Base-by-base conservation (phyloP, 2,797 vertebrate species). In the Pseudomugil tenellus region DNA sequence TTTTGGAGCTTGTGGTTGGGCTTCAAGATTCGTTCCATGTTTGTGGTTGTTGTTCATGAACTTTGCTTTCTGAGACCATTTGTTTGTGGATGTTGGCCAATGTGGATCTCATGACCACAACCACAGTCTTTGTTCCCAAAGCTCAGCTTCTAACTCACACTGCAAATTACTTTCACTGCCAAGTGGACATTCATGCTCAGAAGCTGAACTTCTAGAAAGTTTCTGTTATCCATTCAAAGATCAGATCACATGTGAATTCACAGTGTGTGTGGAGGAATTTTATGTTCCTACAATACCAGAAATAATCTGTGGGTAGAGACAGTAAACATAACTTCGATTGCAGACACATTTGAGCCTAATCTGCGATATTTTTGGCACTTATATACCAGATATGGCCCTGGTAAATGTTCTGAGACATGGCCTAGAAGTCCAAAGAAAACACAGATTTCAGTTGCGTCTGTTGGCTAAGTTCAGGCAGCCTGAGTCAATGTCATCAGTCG, bases 41-140 rank as follows among this genome's bases (percentile, higher is more conserved):
- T 14, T 55, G 26, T 29, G 14, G 35, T 0, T 23, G 19, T 7
- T 54, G 26, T 55, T 54, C 43, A 31, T n/a, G 39, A 14, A 41
- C 51, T 63, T 39, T 39, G 62, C 25, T 58, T 58, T 26, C 56
- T 39, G 55, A 37, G n/a, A 14, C 19, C 6, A 19, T 54, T 6
- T 26, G 48, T 54, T 39, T 52, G 26, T 31, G 60, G 48, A 51
- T 29, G 17, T 19, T 1, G 41, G 17, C 8, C 41, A 43, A 3
- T n/a, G 41, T 43, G 41, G 8, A 43, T n/a, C 6, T 7, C 17
- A 19, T 43, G 41, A 43, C 41, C 19, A 43, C 41, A n/a, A 43
- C 41, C 28, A 34, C 8, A 1, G 46, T 49, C 59, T 25, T 48
- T 61, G 59, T 48, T 48, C 29, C 14, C 48, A 37, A 51, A 62